A percentile compares a stretch with the other conserved stretches of the same genome.
Evolutionary conservation across 2,797 vertebrate genomes (phyloP).

Genomic region (Acanthurus lineatus): DNA sequence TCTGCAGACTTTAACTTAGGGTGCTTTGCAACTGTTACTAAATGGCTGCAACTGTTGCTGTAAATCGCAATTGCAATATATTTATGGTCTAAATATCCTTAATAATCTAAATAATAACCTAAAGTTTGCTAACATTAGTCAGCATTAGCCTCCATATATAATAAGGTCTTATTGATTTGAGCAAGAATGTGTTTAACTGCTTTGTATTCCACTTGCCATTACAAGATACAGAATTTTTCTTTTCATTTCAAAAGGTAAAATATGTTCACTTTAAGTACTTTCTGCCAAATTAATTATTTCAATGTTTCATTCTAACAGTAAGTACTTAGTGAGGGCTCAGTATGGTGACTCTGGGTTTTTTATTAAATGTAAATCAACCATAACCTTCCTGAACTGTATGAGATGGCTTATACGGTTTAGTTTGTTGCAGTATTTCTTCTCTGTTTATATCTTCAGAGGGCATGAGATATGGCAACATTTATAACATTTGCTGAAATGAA

Average conservation of each 20-base stretch:
- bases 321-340: background rate
- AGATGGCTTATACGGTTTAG: background rate
- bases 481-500: conserved; percentile 23
- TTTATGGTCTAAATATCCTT: background rate
- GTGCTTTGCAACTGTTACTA: background rate
- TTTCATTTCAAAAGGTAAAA: too few species aligned
- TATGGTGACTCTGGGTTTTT: background rate
- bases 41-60: background rate
- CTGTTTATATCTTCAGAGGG: background rate
- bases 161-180: background rate
- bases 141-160: too few species aligned
- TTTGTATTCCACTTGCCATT: background rate
- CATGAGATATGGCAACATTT: background rate
- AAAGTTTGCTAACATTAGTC: background rate
- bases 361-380: background rate
- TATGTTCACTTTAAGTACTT: background rate
- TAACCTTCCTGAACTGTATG: background rate
- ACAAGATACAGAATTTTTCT: background rate
- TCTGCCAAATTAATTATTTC: background rate
- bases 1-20: too few species aligned
- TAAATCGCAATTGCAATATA: background rate
- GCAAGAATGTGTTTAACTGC: background rate
- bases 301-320: background rate
- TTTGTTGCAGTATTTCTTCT: background rate
- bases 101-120: background rate